phyloP scores from a whole-genome alignment of 2,113 vertebrate genomes.

The Rhinogobius similis region DNA sequence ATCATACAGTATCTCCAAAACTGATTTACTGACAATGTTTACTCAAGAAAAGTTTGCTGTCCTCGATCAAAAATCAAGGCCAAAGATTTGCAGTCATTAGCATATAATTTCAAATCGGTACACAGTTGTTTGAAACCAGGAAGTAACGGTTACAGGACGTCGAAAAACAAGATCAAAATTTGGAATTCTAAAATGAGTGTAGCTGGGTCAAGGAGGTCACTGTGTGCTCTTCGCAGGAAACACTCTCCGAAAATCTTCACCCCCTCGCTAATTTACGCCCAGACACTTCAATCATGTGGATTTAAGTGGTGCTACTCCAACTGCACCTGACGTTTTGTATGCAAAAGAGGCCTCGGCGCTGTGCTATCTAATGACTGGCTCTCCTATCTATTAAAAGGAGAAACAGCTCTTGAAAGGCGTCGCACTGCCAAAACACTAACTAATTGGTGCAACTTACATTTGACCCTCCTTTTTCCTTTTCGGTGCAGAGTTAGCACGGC shows the following conservation, averaged over 20 bases:
- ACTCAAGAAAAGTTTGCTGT: neutral
- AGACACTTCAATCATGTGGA: conserved; percentile 18
- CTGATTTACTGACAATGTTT: neutral
- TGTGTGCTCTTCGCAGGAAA: conserved; percentile 5
- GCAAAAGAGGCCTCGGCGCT: conserved; percentile 14
- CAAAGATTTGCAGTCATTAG: neutral
- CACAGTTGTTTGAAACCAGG: neutral
- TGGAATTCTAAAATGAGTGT: neutral
- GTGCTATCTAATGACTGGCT: conserved; percentile 25
- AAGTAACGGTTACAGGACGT: neutral
- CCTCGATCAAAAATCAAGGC: neutral
- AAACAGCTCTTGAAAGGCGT: conserved; percentile 10
- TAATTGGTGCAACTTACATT: conserved; percentile 52
- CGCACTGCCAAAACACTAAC: conserved; percentile 19
- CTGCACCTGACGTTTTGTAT: conserved; percentile 5
- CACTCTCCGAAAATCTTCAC: conserved; percentile 9
- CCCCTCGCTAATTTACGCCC: conserved; percentile 14
- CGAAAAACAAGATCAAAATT: neutral
- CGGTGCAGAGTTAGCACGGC: conserved; percentile 34
- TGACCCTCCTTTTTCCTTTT: conserved; percentile 27
- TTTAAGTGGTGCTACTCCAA: conserved; percentile 19
- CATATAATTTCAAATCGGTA: neutral
- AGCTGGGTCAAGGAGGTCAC: conserved; percentile 32
- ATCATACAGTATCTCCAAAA: neutral
- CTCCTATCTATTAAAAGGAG: conserved; percentile 24